Evolutionary conservation across 2,797 vertebrate species (phyloP).

Genomic region (Myotis findleyi): DNA sequence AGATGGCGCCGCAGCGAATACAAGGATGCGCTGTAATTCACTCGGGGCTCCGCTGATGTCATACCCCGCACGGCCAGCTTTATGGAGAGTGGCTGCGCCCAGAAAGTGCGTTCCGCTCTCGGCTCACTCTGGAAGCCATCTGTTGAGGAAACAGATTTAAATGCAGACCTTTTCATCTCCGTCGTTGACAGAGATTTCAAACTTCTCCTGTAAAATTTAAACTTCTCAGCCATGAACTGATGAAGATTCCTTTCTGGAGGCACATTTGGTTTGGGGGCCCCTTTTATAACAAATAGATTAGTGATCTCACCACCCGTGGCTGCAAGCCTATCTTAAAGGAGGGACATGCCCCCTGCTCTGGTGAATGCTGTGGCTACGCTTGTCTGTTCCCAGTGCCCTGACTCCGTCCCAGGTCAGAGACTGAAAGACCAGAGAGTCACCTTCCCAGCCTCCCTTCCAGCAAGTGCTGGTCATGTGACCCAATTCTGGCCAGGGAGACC

Average conservation of each 20-base stretch:
- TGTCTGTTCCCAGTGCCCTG: fast-evolving
- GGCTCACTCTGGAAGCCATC: constrained; percentile 81
- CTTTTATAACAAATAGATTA: constrained; percentile 60
- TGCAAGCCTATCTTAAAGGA: constrained; percentile 69
- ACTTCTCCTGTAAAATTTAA: constrained; percentile 83
- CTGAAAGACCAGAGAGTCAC: not conserved
- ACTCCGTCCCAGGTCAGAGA: not conserved
- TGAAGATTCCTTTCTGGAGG: constrained; percentile 80
- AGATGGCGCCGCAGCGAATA: constrained; percentile 58
- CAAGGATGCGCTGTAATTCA: constrained; percentile 69
- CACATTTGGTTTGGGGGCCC: constrained; percentile 71
- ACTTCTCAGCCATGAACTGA: constrained; percentile 83
- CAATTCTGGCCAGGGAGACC: not conserved
- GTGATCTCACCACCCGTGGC: constrained; percentile 59
- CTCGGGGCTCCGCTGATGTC: constrained; percentile 74
- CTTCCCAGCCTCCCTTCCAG: not conserved
- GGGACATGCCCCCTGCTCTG: not conserved
- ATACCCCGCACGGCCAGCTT: constrained; percentile 67
- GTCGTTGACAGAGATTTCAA: constrained; percentile 79
- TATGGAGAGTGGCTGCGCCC: constrained; percentile 69
- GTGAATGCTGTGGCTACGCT: fast-evolving
- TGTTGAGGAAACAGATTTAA: constrained; percentile 80
- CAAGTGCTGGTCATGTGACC: not conserved
- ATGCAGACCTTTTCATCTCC: constrained; percentile 77
- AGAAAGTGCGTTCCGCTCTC: constrained; percentile 76